Percentiles rank a stretch among this genome's conserved stretches.
Evolutionary conservation across 1,140 invertebrate species (phyloP).

Genomic region (Cylas formicarius): DNA sequence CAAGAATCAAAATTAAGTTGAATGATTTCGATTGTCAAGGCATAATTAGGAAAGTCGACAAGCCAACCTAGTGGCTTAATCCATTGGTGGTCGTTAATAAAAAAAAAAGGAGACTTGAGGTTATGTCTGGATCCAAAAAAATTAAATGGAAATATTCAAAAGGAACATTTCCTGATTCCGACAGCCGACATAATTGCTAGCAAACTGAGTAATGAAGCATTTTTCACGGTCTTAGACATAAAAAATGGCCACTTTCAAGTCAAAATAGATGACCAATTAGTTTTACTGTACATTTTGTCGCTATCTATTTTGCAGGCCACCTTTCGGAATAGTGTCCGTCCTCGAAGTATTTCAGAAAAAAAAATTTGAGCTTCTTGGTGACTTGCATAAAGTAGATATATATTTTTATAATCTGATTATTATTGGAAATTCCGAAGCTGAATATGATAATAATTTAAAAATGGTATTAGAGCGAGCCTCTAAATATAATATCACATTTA

Average conservation of each 20-base stretch:
- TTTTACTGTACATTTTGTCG: slow-evolving; percentile 15
- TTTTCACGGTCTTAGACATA: slow-evolving; percentile 28
- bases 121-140: slow-evolving; percentile 19
- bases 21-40: no score
- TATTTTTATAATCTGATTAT: slow-evolving; percentile 37
- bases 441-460: slow-evolving; percentile 34
- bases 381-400: slow-evolving; percentile 25
- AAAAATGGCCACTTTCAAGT: slow-evolving; percentile 27
- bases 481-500: slow-evolving; percentile 10
- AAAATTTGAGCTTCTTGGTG: slow-evolving; percentile 27
- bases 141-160: slow-evolving; percentile 19
- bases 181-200: slow-evolving; percentile 23
- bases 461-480: slow-evolving; percentile 20
- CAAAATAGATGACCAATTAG: slow-evolving; percentile 24
- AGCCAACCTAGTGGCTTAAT: no score
- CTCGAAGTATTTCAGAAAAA: slow-evolving; percentile 30
- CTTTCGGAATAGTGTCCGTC: slow-evolving; percentile 27
- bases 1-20: no score
- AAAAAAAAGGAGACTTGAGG: slow-evolving; percentile 3
- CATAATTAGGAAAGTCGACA: no score
- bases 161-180: slow-evolving; percentile 29
- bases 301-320: slow-evolving; percentile 28
- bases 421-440: slow-evolving; percentile 21
- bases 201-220: slow-evolving; percentile 18
- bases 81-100: no score